Evolutionary conservation across 53 echinoderm and acorn worm genomes (phyloP), one percentile per base, ranked within the genome.

Genomic region (Paracentrotus lividus): DNA sequence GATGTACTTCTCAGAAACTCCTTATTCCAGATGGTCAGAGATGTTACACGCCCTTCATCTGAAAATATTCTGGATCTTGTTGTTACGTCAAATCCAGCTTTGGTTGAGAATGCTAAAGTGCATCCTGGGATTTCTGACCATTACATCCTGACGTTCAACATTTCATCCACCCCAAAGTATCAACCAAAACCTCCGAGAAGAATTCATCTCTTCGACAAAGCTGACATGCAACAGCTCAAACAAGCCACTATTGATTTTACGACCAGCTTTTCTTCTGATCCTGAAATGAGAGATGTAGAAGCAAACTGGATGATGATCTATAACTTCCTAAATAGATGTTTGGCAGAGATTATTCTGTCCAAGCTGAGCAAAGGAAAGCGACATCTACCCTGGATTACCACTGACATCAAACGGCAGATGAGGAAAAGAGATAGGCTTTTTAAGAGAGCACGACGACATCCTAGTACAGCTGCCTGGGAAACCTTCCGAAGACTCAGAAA

Each of bases 381-480:
- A 49, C 91, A 91, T 32, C 91, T 91, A 43, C 91, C 91, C 24
- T 91, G 54, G 75, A 91, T 91, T 15, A 40, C 88, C 59, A 20
- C 61, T 45, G 7, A 60, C 20, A 57, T 88, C 61, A 88, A 88
- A 47, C 88, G 88, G 3, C 88, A 88, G 24, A 88, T 88, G 88
- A 16, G 88, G 3, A 88, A 88, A 26, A 88, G 88, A 43, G 88
- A 88, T 26, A 31, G 88, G 38, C 88, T 88, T 4, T 88, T 88
- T 42, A 60, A 88, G 61, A 88, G 61, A 88, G 88, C 88, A 23
- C 88, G 88, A 12, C 58, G 61, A 18, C 38, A 20, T 14, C 61
- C 61, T 32, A 21, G 20, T 43, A 2, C 88, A 36, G 88, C n/a
- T 40, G 61, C 34, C 34, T 88, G 88, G 88, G 44, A 59, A 88